Evolutionary conservation across 2,888 invertebrate species (phyloP).

Genomic region (Cataglyphis cursor): DNA sequence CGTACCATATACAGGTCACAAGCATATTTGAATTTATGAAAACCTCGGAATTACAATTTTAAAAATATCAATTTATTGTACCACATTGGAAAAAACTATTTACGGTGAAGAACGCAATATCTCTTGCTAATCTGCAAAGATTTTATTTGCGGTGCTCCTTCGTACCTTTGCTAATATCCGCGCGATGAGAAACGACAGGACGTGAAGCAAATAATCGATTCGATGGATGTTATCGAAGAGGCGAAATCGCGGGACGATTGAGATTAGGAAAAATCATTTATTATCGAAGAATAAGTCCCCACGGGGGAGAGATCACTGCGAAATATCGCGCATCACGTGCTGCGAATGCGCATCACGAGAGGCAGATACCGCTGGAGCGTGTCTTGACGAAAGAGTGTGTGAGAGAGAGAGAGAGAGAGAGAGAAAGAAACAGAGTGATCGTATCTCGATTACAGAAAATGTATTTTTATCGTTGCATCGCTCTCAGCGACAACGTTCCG

Average conservation of each 20-base stretch:
- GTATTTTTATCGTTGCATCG: conserved; percentile 53
- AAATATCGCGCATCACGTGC: conserved; percentile 41
- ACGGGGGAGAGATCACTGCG: conserved; percentile 1
- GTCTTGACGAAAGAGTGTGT: conserved; percentile 12
- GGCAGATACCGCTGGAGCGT: conserved; percentile 14
- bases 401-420: neutral
- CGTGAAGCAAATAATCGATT: conserved; percentile 50
- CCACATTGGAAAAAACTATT: neutral
- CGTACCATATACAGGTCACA: neutral
- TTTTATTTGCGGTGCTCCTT: neutral
- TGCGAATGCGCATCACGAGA: conserved; percentile 27
- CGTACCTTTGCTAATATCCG: conserved; percentile 29
- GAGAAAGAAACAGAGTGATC: conserved; percentile 11
- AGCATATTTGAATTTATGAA: conserved; percentile 15
- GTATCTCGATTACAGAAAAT: conserved; percentile 33
- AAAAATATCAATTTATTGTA: neutral
- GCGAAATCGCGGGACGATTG: conserved; percentile 11
- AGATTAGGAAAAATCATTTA: conserved; percentile 35
- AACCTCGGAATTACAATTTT: conserved; percentile 1
- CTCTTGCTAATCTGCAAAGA: neutral
- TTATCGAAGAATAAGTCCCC: neutral
- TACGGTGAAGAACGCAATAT: neutral
- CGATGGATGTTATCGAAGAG: conserved; percentile 2
- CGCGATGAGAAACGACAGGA: conserved; percentile 14
- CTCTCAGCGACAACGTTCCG: conserved; percentile 45